Evolutionary conservation across 2,113 vertebrate species (phyloP).

Genomic region (Tychaedon coryphoeus): DNA sequence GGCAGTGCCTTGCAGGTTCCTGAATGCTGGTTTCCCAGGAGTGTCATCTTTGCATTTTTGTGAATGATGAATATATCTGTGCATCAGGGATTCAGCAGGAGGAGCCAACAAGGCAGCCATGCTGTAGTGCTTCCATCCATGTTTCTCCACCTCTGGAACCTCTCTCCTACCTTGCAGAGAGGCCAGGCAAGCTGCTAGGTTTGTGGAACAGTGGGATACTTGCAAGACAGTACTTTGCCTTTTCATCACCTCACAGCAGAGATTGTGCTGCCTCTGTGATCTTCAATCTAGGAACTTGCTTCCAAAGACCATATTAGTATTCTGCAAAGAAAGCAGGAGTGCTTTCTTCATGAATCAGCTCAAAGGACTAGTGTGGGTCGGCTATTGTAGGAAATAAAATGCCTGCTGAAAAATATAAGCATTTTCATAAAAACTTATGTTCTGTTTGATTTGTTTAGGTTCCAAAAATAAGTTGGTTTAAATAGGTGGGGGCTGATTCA

Average conservation of each 20-base stretch:
- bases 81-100: background rate
- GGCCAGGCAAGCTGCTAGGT: background rate
- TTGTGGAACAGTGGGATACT: background rate
- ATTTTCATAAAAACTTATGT: background rate
- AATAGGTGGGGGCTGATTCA: background rate
- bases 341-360: constrained; percentile 3
- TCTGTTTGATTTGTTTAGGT: background rate
- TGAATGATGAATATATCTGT: background rate
- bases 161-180: background rate
- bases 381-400: background rate
- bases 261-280: background rate
- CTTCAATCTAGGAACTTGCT: background rate
- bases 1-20: background rate
- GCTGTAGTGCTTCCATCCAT: background rate
- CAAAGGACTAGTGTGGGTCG: background rate
- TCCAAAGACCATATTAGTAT: background rate
- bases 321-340: background rate
- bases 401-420: background rate
- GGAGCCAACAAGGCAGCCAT: background rate
- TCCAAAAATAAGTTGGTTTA: background rate
- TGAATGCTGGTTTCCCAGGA: background rate
- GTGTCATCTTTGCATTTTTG: background rate
- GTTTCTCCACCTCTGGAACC: background rate
- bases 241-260: background rate
- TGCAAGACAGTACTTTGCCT: background rate